Conservation (phyloP, 2,888 invertebrate species). For the Pterobdella sp. region DNA sequence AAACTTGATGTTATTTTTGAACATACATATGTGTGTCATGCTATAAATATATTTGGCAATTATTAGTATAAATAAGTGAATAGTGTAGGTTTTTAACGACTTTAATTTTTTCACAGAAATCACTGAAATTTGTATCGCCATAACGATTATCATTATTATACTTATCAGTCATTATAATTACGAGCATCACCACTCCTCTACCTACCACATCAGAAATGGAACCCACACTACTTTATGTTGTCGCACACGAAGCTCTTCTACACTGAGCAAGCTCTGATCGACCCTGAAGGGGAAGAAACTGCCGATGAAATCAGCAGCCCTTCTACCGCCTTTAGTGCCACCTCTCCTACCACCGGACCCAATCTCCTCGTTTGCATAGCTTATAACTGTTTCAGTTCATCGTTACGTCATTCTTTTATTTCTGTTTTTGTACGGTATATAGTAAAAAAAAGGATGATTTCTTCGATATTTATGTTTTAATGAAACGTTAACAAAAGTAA, state of each 20-base stretch:
- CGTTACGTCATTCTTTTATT: background rate
- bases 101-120: background rate
- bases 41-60: too few relatives aligned
- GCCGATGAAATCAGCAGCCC: constrained; percentile 29
- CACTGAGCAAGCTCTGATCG: constrained; percentile 60
- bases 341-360: background rate
- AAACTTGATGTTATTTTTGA: too few relatives aligned
- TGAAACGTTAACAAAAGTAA: too few relatives aligned
- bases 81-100: background rate
- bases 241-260: constrained; percentile 81
- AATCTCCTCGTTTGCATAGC: background rate
- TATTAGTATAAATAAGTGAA: background rate
- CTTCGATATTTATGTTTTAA: too few relatives aligned
- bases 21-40: too few relatives aligned
- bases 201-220: constrained; percentile 64
- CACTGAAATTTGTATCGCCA: background rate
- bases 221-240: constrained; percentile 83
- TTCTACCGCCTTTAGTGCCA: background rate
- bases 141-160: background rate
- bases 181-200: constrained; percentile 5
- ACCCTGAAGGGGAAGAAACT: constrained; percentile 58
- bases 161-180: background rate
- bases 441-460: too few relatives aligned
- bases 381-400: background rate
- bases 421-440: background rate